phyloP scores from a whole-genome alignment of 2,888 invertebrate species.

The Stegana nigrithorax region DNA sequence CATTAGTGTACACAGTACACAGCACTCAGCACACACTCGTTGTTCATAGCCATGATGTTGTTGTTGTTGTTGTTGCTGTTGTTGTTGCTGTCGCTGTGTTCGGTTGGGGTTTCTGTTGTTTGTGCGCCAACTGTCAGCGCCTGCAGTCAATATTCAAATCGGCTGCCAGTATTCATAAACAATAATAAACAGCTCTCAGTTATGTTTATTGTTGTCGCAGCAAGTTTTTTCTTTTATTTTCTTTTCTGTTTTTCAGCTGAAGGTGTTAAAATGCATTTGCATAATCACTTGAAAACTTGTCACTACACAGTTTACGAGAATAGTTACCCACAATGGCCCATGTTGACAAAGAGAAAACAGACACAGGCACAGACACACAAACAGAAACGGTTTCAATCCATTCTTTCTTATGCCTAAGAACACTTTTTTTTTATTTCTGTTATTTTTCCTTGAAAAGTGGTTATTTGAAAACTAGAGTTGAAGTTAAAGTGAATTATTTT shows the following conservation, averaged over 20 bases:
- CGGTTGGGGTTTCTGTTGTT: slow-evolving; percentile 17
- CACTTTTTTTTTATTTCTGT: too few relatives aligned
- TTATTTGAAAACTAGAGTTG: too few relatives aligned
- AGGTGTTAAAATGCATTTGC: slow-evolving; percentile 67
- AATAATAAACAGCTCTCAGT: slow-evolving; percentile 3
- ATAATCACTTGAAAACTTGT: slow-evolving; percentile 60
- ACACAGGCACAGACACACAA: too few relatives aligned
- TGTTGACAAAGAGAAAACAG: slow-evolving; percentile 29
- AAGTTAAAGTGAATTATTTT: too few relatives aligned
- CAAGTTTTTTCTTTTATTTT: neutral
- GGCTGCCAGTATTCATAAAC: neutral
- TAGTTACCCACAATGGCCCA: slow-evolving; percentile 31
- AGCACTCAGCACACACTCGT: too few relatives aligned
- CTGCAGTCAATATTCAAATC: slow-evolving; percentile 13
- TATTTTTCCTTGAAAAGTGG: too few relatives aligned
- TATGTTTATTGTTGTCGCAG: neutral
- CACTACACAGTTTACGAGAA: slow-evolving; percentile 23
- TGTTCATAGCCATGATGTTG: too few relatives aligned
- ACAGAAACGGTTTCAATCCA: neutral
- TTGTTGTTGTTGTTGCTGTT: slow-evolving; percentile 33
- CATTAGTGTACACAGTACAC: too few relatives aligned
- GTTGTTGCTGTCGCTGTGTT: slow-evolving; percentile 25
- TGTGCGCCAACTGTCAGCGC: slow-evolving; percentile 9
- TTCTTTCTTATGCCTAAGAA: too few relatives aligned
- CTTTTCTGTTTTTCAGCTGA: slow-evolving; percentile 20